These are phyloP conservation scores for Agapornis canus DNA, from an alignment of 2,797 vertebrate species.

Conservation along the genomic window DNA sequence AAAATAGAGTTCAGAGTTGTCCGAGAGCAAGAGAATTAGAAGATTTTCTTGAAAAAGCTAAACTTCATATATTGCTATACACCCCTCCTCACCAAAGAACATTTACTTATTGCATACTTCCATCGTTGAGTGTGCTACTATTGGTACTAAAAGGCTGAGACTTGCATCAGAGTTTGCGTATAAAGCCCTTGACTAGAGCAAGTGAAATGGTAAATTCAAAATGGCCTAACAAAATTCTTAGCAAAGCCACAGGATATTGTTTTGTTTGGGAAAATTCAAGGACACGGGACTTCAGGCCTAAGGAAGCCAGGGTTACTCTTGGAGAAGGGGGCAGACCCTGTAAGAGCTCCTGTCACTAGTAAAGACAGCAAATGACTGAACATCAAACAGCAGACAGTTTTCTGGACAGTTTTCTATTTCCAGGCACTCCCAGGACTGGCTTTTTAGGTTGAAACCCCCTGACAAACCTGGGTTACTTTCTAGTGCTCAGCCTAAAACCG, in stretches of 20 bases:
- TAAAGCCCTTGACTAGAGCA: background rate
- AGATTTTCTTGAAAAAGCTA: background rate
- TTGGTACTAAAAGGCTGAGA: background rate
- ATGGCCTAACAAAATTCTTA: background rate
- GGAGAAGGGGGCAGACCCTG: background rate
- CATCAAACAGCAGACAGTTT: slow-evolving; percentile 1
- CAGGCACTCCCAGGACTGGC: background rate
- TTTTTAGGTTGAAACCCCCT: background rate
- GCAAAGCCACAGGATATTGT: background rate
- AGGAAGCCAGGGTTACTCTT: slow-evolving; percentile 5
- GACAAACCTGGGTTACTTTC: background rate
- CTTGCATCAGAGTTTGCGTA: background rate
- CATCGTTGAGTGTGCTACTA: background rate
- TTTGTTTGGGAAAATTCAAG: background rate
- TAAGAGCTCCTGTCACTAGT: background rate
- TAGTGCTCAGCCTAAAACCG: background rate
- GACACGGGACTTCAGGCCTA: background rate
- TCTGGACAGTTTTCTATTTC: background rate
- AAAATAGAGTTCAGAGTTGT: background rate
- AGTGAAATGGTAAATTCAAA: background rate
- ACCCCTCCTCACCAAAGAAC: background rate
- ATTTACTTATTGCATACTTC: background rate
- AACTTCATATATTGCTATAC: fast-evolving
- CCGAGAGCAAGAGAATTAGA: background rate
- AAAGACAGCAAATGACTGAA: background rate